These are phyloP conservation scores for Leptodactylus fuscus DNA, from an alignment of 2,113 vertebrate genomes.

Conservation along the genomic window DNA sequence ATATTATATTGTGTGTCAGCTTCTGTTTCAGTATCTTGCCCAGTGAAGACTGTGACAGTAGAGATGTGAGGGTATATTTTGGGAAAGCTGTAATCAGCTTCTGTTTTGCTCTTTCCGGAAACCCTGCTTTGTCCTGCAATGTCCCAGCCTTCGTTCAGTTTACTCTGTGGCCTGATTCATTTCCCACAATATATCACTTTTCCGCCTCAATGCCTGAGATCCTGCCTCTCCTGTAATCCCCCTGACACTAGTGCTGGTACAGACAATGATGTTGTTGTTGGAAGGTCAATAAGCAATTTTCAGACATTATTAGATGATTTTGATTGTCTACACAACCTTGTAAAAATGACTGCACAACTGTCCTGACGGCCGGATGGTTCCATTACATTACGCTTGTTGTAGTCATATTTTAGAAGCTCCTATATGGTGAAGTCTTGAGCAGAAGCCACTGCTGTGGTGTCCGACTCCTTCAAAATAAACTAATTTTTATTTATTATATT, in stretches of 20 bases:
- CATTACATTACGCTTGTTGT: not conserved
- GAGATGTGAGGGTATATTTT: conserved; percentile 6
- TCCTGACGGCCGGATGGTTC: not conserved
- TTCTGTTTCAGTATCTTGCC: not conserved
- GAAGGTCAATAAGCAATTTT: conserved; percentile 42
- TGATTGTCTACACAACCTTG: not conserved
- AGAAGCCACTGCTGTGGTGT: too few relatives aligned
- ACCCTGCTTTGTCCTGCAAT: conserved; percentile 18
- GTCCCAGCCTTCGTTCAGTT: conserved; percentile 28
- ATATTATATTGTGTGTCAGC: too few relatives aligned
- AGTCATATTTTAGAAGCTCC: too few relatives aligned
- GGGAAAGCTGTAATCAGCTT: not conserved
- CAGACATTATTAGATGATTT: conserved; percentile 10
- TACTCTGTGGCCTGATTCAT: conserved; percentile 51
- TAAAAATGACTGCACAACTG: not conserved
- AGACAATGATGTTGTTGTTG: conserved; percentile 51
- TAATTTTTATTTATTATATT: too few relatives aligned
- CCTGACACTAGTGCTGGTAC: conserved; percentile 17
- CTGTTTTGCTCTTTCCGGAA: conserved; percentile 37
- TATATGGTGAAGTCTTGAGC: too few relatives aligned
- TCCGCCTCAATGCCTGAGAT: conserved; percentile 51
- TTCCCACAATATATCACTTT: conserved; percentile 48
- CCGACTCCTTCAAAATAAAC: too few relatives aligned
- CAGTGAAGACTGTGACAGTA: not conserved
- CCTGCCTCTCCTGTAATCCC: conserved; percentile 43